Base-by-base conservation (phyloP, 30 jellyfish, hydroid and myxozoan species). In the Mastigias papua region DNA sequence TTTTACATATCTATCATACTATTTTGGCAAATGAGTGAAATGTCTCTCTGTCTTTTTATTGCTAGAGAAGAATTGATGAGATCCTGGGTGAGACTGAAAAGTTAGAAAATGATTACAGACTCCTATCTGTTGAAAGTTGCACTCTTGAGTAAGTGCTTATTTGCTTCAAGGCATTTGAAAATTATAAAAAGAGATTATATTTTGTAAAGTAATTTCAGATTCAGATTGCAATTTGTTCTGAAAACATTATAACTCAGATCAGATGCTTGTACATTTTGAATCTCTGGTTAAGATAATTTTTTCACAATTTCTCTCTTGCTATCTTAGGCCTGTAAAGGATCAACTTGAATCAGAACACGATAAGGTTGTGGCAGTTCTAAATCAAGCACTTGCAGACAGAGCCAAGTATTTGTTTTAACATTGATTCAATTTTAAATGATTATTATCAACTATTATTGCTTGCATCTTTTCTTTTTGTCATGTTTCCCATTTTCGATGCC, bases 371-470 rank as follows among this genome's bases (percentile, higher is more conserved):
- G 92, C 92, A 25, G 65, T 76, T 35, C 68, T 91, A 23, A 91
- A 91, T 68, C 95, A 91, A 78, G 84, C 95, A 2, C 66, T 91
- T 9, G 58, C 93, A 20, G 95, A 91, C 63, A 84, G 91, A 91
- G 95, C 97, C 70, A 91, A 89, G 97, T 91, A 62, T 62, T 78
- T 62, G 21, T 2, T 21, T 26, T 34, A 23, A 42, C 54, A 4
- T 42, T 42, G 54, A 42, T 42, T 42, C 7, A 42, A 42, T 42
- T n/a, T n/a, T n/a, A n/a, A n/a, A n/a, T n/a, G n/a, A n/a, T n/a
- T n/a, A n/a, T n/a, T n/a, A n/a, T n/a, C n/a, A n/a, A n/a, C n/a
- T n/a, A n/a, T n/a, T n/a, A n/a, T n/a, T n/a, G n/a, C n/a, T n/a
- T n/a, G n/a, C n/a, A n/a, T n/a, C n/a, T n/a, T n/a, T n/a, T n/a